Base-by-base conservation (phyloP, 2,113 vertebrate species). In the Noctilio leporinus region DNA sequence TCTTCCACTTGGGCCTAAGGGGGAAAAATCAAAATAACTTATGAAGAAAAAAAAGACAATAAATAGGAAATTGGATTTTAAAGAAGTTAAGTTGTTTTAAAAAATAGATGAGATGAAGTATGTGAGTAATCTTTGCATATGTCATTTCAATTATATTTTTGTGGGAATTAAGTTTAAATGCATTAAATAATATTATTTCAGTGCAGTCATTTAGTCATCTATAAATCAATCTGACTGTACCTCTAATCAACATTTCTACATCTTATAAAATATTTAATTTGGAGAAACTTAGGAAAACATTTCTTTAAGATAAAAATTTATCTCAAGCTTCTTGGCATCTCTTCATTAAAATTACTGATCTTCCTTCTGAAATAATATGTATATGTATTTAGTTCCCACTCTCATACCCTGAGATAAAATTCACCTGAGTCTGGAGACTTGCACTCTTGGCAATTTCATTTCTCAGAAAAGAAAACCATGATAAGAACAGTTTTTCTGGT, bases 391-490 rank as follows among this genome's bases (percentile, higher is more conserved):
- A 96, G 22, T 73, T 95, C 35, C 85, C 84, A 78, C n/a, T 28
- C 62, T 49, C 47, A 95, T 73, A 62, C 5, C 53, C 20, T 78
- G 35, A 86, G 62, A 89, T 43, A 95, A 93, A 93, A 86, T 89
- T 97, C 96, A 96, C 88, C 96, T 93, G 93, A 95, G 7, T 83
- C 73, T 95, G 96, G 33, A 96, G 93, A 95, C 87, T 93, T 96
- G 80, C 64, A 86, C 55, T 75, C 49, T 89, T 95, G 88, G 69
- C 57, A 95, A 94, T 89, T 85, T 96, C 86, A 94, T 89, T 67
- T 83, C 73, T 86, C 75, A 94, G 84, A 83, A 92, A 94, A 86
- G n/a, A 93, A 96, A 93, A 89, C 2, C 93, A 94, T 93, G 24
- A 51, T 82, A 89, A 73, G 28, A 83, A 84, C 2, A 73, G 7